These are phyloP conservation scores for Muscina levida DNA, from an alignment of 2,888 invertebrate species.

Conservation along the genomic window DNA sequence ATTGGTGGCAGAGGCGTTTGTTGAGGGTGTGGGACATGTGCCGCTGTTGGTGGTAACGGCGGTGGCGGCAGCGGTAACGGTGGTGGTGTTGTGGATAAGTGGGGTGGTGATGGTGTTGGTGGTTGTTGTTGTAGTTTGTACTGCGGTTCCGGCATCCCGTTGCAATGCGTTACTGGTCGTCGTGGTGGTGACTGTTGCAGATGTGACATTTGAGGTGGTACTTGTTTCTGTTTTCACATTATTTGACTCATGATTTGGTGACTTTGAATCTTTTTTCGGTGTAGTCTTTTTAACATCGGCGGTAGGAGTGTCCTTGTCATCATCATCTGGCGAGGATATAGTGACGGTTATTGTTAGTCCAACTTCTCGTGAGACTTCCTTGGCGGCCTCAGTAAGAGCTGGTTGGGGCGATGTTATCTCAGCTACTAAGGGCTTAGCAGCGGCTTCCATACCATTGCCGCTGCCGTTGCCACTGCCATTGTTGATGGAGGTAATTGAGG, in stretches of 20 bases:
- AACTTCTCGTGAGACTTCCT: background rate
- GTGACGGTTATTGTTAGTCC: background rate
- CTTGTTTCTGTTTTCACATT: background rate
- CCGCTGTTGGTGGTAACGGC: constrained; percentile 36
- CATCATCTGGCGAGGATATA: background rate
- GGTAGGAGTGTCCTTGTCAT: background rate
- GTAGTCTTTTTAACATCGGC: background rate
- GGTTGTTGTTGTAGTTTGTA: constrained; percentile 43
- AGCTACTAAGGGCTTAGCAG: no score
- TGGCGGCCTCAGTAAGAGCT: background rate
- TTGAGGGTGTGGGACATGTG: constrained; percentile 53
- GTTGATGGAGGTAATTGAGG: constrained; percentile 33
- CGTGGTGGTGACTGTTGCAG: constrained; percentile 20
- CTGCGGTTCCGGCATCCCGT: constrained; percentile 34
- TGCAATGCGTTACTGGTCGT: constrained; percentile 34
- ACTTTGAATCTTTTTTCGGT: background rate
- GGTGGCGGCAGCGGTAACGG: constrained; percentile 22
- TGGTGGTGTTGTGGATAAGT: constrained; percentile 35
- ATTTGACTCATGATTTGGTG: background rate
- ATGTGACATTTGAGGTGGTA: constrained; percentile 67
- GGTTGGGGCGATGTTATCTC: no score
- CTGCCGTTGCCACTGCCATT: constrained; percentile 43
- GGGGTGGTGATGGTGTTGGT: constrained; percentile 40
- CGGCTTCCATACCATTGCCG: constrained; percentile 11
- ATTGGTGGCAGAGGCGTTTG: constrained; percentile 67